Evolutionary conservation across 1,140 invertebrate species (phyloP).

Genomic region (Papilio dardanus): DNA sequence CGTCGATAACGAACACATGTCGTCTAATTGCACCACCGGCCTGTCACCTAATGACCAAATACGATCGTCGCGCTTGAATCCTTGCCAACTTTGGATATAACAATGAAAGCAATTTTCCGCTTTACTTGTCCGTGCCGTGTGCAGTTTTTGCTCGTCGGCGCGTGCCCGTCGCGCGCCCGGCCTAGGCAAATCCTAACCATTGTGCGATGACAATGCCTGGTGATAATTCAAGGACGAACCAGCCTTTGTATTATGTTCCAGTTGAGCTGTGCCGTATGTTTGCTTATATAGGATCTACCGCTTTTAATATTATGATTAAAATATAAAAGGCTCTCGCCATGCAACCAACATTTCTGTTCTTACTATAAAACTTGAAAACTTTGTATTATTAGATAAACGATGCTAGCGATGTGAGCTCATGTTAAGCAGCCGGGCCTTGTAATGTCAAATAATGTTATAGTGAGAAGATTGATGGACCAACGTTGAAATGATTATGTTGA

Average conservation of each 20-base stretch:
- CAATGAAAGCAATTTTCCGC: conserved; percentile 45
- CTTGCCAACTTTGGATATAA: conserved; percentile 33
- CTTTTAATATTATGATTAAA: background rate
- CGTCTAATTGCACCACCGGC: conserved; percentile 22
- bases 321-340: background rate
- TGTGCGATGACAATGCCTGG: conserved; percentile 74
- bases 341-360: background rate
- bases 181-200: conserved; percentile 74
- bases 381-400: background rate
- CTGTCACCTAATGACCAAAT: conserved; percentile 34
- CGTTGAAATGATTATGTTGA: background rate
- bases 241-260: conserved; percentile 61
- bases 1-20: conserved; percentile 27
- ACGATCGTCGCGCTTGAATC: conserved; percentile 15
- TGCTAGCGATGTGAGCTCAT: background rate
- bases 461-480: background rate
- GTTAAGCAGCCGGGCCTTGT: background rate
- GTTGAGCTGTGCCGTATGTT: conserved; percentile 40
- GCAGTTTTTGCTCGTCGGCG: conserved; percentile 54
- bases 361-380: background rate
- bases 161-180: conserved; percentile 54
- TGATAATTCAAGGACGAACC: conserved; percentile 74
- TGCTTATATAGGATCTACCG: background rate
- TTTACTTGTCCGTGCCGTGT: conserved; percentile 47
- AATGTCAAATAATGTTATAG: background rate